Evolutionary conservation across 2,797 vertebrate species (phyloP).

Genomic region (Sebastes nivosus): DNA sequence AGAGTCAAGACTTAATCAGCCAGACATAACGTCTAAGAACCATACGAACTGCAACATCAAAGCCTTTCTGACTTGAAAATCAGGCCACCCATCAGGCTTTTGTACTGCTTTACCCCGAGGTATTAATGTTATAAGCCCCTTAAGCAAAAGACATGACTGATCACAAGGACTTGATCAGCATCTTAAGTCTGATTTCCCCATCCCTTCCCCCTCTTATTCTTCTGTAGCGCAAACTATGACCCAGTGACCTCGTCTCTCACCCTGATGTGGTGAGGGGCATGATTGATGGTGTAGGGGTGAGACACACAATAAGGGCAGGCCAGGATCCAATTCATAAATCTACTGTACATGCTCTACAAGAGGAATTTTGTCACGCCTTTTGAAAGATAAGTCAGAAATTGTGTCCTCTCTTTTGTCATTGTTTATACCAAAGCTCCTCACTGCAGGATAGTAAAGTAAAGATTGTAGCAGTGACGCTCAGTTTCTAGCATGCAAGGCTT

Average conservation of each 20-base stretch:
- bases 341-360: not conserved
- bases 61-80: slow-evolving; percentile 36
- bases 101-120: slow-evolving; percentile 11
- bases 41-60: slow-evolving; percentile 48
- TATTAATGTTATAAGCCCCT: slow-evolving; percentile 40
- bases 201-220: not conserved
- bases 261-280: not conserved
- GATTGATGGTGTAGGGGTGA: slow-evolving; percentile 25
- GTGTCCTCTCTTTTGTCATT: not conserved
- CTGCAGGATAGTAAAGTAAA: not conserved
- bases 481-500: slow-evolving; percentile 1
- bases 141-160: slow-evolving; percentile 48
- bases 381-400: not conserved
- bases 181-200: slow-evolving; percentile 12
- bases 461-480: not conserved
- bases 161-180: slow-evolving; percentile 57
- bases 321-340: slow-evolving; percentile 8
- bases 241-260: slow-evolving; percentile 18
- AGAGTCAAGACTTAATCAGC: slow-evolving; percentile 22
- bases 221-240: not conserved
- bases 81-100: slow-evolving; percentile 41
- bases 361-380: not conserved
- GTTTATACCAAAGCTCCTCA: not conserved
- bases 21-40: slow-evolving; percentile 14
- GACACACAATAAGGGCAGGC: not conserved